A percentile compares a stretch with the other conserved stretches of the same genome.
These are phyloP conservation scores for Vulpes vulpes DNA, from an alignment of 2,113 vertebrate species.

Conservation along the genomic window DNA sequence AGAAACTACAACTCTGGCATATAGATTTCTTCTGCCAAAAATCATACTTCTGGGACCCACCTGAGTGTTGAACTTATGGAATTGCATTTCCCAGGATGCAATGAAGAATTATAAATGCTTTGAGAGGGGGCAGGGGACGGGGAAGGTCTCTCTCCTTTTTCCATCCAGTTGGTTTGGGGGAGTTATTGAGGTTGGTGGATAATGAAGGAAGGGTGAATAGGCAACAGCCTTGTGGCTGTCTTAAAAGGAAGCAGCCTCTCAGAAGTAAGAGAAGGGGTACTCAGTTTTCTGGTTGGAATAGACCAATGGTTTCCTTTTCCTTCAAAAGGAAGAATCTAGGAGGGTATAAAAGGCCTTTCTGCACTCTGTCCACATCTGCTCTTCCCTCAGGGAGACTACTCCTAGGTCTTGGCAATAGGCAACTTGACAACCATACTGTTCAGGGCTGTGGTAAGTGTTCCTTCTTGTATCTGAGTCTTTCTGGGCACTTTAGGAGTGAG, in stretches of 20 bases:
- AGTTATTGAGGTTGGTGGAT: neutral
- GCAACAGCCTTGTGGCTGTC: neutral
- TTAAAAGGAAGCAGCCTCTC: constrained; percentile 34
- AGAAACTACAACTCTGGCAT: neutral
- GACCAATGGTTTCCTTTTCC: neutral
- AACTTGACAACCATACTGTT: neutral
- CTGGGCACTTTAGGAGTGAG: constrained; percentile 40
- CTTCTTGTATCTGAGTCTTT: constrained; percentile 5
- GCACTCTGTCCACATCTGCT: neutral
- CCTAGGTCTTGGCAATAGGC: neutral
- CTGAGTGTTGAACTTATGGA: neutral
- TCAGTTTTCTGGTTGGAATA: constrained; percentile 1
- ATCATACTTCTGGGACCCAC: neutral
- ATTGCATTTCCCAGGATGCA: constrained; percentile 23
- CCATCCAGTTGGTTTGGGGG: neutral
- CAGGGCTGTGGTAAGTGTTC: neutral
- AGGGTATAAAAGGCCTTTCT: neutral
- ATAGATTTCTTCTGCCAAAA: neutral
- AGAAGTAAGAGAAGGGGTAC: neutral
- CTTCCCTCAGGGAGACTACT: neutral
- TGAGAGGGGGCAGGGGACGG: neutral
- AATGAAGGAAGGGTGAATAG: neutral
- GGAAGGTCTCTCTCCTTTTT: neutral
- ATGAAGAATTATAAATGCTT: neutral
- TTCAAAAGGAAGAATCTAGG: neutral